A percentile compares a stretch with the other conserved stretches of the same genome.
Evolutionary conservation across 2,113 vertebrate species (phyloP).

Genomic region (Telmatochromis sp.): DNA sequence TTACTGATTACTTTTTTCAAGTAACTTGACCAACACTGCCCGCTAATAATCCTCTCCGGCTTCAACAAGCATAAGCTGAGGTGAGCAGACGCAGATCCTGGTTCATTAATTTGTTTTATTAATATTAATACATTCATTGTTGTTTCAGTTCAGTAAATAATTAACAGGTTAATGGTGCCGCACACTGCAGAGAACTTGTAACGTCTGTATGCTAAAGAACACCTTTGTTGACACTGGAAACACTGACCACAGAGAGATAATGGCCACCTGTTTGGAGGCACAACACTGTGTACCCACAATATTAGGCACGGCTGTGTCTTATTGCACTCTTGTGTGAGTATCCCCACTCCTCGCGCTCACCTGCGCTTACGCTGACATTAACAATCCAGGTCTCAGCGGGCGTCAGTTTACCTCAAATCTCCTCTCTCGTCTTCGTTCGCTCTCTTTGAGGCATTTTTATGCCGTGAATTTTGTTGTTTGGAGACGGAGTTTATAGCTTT

Average conservation of each 20-base stretch:
- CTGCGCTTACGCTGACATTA: not conserved
- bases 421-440: not conserved
- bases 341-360: rapidly evolving
- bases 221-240: not conserved
- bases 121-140: not conserved
- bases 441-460: not conserved
- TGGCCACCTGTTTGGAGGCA: not conserved
- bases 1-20: too few species aligned
- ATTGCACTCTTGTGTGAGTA: rapidly evolving
- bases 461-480: rapidly evolving
- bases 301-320: not conserved
- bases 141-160: not conserved
- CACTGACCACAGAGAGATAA: not conserved
- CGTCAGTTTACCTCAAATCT: not conserved
- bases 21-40: too few species aligned
- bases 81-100: not conserved
- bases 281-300: not conserved
- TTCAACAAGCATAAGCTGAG: not conserved
- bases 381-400: not conserved
- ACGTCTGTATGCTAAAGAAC: not conserved
- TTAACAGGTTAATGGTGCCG: not conserved
- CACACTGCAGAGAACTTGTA: not conserved
- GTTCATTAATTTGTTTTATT: not conserved
- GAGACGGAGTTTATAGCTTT: not conserved
- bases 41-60: not conserved